Percentiles rank a stretch among this genome's conserved stretches.
Conservation (phyloP, 2,888 invertebrate species). For the Sphinx pinastri region DNA sequence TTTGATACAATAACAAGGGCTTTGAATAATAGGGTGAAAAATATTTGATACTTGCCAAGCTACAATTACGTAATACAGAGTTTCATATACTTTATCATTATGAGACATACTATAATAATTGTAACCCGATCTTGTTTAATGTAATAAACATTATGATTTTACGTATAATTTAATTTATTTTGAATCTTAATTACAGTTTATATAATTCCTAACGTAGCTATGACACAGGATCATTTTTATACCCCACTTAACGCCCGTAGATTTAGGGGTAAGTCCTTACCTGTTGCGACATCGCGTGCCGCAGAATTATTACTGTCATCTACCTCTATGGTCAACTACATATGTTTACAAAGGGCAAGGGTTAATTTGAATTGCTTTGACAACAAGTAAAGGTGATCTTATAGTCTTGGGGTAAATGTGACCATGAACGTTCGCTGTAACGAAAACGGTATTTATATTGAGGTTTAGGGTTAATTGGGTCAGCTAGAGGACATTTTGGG, state of each 20-base stretch:
- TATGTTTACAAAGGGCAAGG: slow-evolving; percentile 30
- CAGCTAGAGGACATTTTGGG: too few species aligned
- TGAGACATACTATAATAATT: neutral
- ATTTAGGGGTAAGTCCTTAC: slow-evolving; percentile 24
- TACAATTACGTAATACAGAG: too few species aligned
- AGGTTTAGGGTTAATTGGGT: neutral
- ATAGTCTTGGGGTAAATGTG: neutral
- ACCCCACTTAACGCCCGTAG: slow-evolving; percentile 1
- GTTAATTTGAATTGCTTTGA: slow-evolving; percentile 19
- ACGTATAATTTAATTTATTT: neutral
- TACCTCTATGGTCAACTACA: slow-evolving; percentile 25
- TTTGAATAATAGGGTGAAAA: too few species aligned
- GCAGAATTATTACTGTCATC: slow-evolving; percentile 32
- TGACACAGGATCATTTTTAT: slow-evolving; percentile 9
- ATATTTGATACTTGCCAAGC: too few species aligned
- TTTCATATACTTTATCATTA: too few species aligned
- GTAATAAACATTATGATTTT: too few species aligned
- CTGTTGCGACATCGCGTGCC: slow-evolving; percentile 41
- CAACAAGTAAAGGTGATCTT: slow-evolving; percentile 7
- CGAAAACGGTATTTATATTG: neutral
- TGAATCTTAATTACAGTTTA: neutral
- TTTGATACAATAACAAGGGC: too few species aligned
- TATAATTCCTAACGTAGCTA: neutral
- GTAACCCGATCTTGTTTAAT: too few species aligned
- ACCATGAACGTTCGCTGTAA: neutral